phyloP scores from a whole-genome alignment of 1,140 invertebrate genomes.

The Ips nitidus region DNA sequence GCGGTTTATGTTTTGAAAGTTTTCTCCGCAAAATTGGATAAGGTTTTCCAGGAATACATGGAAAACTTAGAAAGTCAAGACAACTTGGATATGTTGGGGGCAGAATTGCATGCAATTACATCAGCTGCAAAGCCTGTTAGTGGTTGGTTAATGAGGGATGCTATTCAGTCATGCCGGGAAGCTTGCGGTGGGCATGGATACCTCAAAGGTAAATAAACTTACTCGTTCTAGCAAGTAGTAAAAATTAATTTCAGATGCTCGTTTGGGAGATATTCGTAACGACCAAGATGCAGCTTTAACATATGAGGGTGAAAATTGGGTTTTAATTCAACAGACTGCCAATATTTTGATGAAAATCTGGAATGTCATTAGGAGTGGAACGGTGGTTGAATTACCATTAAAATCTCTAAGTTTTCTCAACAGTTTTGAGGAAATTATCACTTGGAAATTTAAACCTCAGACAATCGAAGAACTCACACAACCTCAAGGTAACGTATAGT shows the following conservation, averaged over 20 bases:
- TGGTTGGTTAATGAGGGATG: slow-evolving; percentile 81
- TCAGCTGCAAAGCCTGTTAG: slow-evolving; percentile 84
- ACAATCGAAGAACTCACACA: slow-evolving; percentile 54
- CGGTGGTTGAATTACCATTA: slow-evolving; percentile 59
- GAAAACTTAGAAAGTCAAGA: slow-evolving; percentile 35
- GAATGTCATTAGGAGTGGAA: slow-evolving; percentile 53
- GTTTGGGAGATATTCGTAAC: slow-evolving; percentile 77
- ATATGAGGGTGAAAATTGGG: slow-evolving; percentile 96
- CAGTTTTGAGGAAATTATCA: slow-evolving; percentile 57
- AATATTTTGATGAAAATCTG: slow-evolving; percentile 82
- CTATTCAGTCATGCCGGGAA: slow-evolving; percentile 88
- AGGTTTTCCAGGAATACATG: slow-evolving; percentile 42
- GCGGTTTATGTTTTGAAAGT: slow-evolving; percentile 75
- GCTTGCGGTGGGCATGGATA: slow-evolving; percentile 88
- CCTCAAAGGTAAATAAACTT: slow-evolving; percentile 62
- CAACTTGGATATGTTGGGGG: slow-evolving; percentile 63
- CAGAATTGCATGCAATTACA: slow-evolving; percentile 90
- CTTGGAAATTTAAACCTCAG: slow-evolving; percentile 53
- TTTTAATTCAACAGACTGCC: slow-evolving; percentile 89
- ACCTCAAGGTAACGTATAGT: slow-evolving; percentile 54
- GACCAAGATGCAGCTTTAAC: slow-evolving; percentile 92
- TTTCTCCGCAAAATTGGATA: slow-evolving; percentile 61
- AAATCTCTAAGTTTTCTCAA: slow-evolving; percentile 64
- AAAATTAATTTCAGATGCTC: slow-evolving; percentile 57
- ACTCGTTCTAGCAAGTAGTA: slow-evolving; percentile 40